A percentile compares a stretch with the other conserved stretches of the same genome.
These are phyloP conservation scores for Delia radicum DNA, from an alignment of 1,140 invertebrate genomes.

Conservation along the genomic window DNA sequence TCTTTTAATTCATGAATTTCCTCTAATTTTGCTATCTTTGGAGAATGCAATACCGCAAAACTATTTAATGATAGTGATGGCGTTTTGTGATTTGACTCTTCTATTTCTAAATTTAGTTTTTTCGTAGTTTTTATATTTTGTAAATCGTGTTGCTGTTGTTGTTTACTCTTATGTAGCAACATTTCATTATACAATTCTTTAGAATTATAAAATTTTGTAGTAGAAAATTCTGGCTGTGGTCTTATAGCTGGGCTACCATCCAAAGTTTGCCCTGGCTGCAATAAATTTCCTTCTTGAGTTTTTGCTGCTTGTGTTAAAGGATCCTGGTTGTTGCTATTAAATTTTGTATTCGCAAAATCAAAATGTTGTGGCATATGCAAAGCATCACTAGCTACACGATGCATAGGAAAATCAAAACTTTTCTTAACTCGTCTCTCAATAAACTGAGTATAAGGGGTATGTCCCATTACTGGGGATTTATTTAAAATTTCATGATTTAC, in stretches of 20 bases:
- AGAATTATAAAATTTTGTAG: slow-evolving; percentile 55
- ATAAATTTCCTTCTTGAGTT: background rate
- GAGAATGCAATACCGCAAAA: slow-evolving; percentile 13
- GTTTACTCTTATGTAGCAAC: slow-evolving; percentile 47
- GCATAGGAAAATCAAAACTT: slow-evolving; percentile 48
- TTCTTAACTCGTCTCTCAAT: slow-evolving; percentile 53
- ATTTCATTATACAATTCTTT: slow-evolving; percentile 55
- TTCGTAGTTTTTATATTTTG: background rate
- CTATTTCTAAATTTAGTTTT: too few relatives aligned
- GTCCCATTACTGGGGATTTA: background rate
- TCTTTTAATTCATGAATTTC: background rate
- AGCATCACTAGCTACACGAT: slow-evolving; percentile 43
- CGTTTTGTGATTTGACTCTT: background rate
- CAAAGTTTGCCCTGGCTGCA: background rate
- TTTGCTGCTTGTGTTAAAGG: background rate
- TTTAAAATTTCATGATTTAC: background rate
- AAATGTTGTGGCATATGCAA: slow-evolving; percentile 42
- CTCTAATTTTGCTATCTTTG: slow-evolving; percentile 13
- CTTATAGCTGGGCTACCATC: background rate
- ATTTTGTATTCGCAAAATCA: slow-evolving; percentile 53
- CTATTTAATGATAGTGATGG: background rate
- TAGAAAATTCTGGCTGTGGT: slow-evolving; percentile 51
- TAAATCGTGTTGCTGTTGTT: background rate
- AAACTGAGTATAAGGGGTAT: slow-evolving; percentile 26
- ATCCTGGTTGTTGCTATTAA: slow-evolving; percentile 38